These are phyloP conservation scores for Cardiocondyla obscurior DNA, from an alignment of 1,140 invertebrate genomes.

Conservation along the genomic window DNA sequence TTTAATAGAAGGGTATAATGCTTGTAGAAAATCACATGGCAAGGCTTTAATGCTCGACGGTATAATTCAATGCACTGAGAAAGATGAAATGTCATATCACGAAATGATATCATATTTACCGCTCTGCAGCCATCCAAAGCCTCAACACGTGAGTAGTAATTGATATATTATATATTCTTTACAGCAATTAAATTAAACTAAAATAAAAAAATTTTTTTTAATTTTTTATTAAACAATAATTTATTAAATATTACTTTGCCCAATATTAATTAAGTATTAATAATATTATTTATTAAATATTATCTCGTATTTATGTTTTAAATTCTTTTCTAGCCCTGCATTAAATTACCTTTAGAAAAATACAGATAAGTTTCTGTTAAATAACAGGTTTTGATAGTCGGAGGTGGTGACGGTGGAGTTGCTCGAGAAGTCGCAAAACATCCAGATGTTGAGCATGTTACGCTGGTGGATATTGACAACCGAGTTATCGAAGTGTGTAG, in stretches of 20 bases:
- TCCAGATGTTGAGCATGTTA: constrained; percentile 92
- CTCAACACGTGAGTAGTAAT: constrained; percentile 89
- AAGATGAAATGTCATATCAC: constrained; percentile 99
- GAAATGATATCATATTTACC: constrained; percentile 99
- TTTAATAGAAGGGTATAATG: neutral
- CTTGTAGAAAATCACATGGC: constrained; percentile 92
- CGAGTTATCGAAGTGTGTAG: constrained; percentile 96
- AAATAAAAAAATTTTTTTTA: too few species aligned
- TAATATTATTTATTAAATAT: neutral
- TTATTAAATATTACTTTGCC: too few species aligned
- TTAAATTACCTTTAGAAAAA: neutral
- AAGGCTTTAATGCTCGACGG: constrained; percentile 96
- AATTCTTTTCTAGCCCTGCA: neutral
- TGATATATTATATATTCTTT: neutral
- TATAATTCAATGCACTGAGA: constrained; percentile 98
- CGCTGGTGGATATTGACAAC: constrained; percentile 96
- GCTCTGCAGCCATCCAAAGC: constrained; percentile 94
- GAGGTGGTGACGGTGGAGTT: constrained; percentile 98
- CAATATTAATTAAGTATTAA: too few species aligned
- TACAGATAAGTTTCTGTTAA: neutral
- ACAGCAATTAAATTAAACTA: neutral
- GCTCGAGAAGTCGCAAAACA: constrained; percentile 97
- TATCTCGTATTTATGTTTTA: neutral
- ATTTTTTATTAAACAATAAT: too few species aligned
- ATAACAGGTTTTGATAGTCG: constrained; percentile 95